Evolutionary conservation across 2,113 vertebrate genomes (phyloP).

Genomic region (Lipophrys pholis): DNA sequence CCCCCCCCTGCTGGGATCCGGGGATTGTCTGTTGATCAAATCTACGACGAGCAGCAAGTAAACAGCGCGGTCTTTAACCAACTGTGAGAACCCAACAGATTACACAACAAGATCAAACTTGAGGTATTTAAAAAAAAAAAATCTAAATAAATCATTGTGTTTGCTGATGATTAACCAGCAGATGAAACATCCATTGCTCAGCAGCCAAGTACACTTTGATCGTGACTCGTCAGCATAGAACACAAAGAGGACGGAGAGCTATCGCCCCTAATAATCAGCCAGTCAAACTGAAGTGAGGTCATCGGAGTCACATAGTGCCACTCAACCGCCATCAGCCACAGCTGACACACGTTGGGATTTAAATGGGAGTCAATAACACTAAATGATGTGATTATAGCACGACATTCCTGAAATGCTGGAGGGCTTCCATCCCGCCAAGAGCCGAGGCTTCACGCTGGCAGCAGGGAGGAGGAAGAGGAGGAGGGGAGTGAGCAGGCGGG

Average conservation of each 20-base stretch:
- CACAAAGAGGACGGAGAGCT: conserved; percentile 22
- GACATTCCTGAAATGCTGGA: conserved; percentile 52
- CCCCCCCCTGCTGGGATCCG: conserved; percentile 40
- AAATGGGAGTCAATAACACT: conserved; percentile 60
- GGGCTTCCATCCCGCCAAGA: conserved; percentile 34
- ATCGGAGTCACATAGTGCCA: conserved; percentile 49
- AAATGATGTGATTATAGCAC: conserved; percentile 52
- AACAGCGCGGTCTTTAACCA: conserved; percentile 29
- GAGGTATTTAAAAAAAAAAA: too few relatives aligned
- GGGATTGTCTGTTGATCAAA: conserved; percentile 46
- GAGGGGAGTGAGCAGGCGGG: neutral
- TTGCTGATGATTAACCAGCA: conserved; percentile 19
- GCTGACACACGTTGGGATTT: conserved; percentile 43
- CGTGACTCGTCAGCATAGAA: conserved; percentile 17
- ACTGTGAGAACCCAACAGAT: neutral
- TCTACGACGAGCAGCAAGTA: conserved; percentile 37
- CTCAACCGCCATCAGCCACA: conserved; percentile 37
- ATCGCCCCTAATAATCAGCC: conserved; percentile 37
- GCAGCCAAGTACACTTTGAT: conserved; percentile 19
- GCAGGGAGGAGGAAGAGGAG: conserved; percentile 26
- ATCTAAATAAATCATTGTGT: too few relatives aligned
- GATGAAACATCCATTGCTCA: conserved; percentile 8
- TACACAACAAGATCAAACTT: too few relatives aligned
- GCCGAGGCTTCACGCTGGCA: conserved; percentile 60
- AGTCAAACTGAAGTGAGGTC: conserved; percentile 49